These are phyloP conservation scores for Labeo calbasu DNA, from an alignment of 2,797 vertebrate species.

Conservation along the genomic window DNA sequence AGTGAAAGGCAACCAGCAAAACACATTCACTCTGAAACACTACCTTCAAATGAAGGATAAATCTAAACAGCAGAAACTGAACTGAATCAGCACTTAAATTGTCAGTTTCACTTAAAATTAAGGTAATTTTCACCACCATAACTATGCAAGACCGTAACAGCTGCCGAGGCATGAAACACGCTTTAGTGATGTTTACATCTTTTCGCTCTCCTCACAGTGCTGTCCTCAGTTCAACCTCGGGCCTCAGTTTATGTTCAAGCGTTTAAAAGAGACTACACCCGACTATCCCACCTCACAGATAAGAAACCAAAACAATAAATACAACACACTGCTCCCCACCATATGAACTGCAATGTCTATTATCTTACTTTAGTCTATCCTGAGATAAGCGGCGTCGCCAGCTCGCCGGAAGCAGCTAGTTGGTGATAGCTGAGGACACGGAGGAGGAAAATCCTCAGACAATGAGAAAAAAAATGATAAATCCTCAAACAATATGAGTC, in stretches of 20 bases:
- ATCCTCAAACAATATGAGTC: background rate
- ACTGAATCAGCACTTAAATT: background rate
- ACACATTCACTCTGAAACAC: background rate
- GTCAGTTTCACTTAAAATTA: background rate
- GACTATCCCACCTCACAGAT: background rate
- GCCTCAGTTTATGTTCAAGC: background rate
- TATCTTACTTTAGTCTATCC: slow-evolving; percentile 49
- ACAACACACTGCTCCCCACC: background rate
- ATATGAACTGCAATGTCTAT: background rate
- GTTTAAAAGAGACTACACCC: background rate
- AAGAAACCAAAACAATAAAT: background rate
- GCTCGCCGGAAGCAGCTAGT: slow-evolving; percentile 38
- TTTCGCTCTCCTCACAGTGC: background rate
- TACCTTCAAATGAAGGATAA: background rate
- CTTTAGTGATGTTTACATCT: slow-evolving; percentile 16
- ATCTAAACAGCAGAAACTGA: background rate
- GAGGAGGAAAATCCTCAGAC: slow-evolving; percentile 4
- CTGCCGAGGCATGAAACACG: background rate
- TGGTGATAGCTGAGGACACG: background rate
- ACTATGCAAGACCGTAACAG: background rate
- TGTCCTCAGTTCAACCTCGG: slow-evolving; percentile 17
- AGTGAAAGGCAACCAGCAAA: background rate
- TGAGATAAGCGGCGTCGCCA: slow-evolving; percentile 47
- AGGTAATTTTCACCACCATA: background rate
- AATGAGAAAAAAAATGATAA: background rate